Evolutionary conservation across 2,888 invertebrate genomes (phyloP).

Genomic region (Rhagonycha lutea): DNA sequence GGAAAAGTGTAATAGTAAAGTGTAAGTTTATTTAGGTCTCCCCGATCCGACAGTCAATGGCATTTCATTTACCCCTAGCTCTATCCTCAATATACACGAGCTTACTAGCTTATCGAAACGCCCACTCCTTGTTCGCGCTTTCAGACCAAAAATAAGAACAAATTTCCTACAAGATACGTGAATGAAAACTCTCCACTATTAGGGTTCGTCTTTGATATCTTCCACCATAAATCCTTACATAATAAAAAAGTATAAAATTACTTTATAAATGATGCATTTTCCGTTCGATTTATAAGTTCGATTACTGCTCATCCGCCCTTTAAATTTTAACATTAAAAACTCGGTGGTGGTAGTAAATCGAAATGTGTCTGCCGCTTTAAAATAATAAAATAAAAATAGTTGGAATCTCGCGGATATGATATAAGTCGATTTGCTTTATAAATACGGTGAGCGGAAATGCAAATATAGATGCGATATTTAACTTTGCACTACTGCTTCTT

Average conservation of each 20-base stretch:
- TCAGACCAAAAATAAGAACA: background rate
- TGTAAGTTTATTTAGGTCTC: constrained; percentile 18
- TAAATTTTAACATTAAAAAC: background rate
- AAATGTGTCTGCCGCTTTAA: background rate
- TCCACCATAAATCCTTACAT: background rate
- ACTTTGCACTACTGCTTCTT: background rate
- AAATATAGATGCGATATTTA: background rate
- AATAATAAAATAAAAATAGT: background rate
- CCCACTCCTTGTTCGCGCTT: background rate
- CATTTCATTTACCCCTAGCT: constrained; percentile 14
- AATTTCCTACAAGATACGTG: constrained; percentile 2
- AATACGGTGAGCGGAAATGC: background rate
- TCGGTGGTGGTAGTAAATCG: too few relatives aligned
- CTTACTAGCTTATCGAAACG: constrained; percentile 17
- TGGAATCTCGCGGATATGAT: background rate
- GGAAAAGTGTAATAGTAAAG: constrained; percentile 12
- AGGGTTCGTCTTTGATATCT: background rate
- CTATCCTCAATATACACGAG: constrained; percentile 17
- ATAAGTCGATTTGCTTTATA: background rate
- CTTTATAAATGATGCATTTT: background rate
- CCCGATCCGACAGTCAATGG: constrained; percentile 20
- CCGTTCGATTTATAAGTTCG: background rate
- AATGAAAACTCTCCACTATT: background rate
- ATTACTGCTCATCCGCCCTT: background rate
- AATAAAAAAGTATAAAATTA: background rate